These are phyloP conservation scores for Pristis pectinata DNA, from an alignment of 2,797 vertebrate genomes.

Conservation along the genomic window DNA sequence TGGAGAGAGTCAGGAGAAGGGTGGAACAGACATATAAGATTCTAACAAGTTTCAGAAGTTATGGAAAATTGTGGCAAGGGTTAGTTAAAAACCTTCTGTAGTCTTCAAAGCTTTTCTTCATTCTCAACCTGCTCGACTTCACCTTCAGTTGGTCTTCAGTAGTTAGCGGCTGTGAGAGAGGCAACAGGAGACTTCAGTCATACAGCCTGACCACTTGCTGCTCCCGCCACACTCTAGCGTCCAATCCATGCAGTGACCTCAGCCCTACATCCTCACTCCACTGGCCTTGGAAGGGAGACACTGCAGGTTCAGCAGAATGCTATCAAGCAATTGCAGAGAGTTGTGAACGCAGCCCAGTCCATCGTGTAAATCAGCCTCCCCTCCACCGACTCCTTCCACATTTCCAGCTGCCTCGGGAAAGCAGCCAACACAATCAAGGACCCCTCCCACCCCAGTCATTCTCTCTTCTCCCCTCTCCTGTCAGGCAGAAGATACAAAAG, in stretches of 20 bases:
- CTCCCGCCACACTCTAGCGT: background rate
- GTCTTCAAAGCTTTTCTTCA: slow-evolving; percentile 12
- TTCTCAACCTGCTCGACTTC: background rate
- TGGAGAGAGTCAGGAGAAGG: background rate
- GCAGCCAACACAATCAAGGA: no score
- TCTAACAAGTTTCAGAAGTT: no score
- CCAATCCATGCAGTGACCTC: background rate
- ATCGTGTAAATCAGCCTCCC: no score
- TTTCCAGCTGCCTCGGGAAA: no score
- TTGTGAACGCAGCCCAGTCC: no score
- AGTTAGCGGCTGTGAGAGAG: background rate
- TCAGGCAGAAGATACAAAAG: no score
- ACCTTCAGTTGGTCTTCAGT: background rate
- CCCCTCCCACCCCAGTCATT: no score
- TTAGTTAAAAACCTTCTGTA: background rate
- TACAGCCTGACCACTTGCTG: no score
- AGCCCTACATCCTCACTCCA: background rate
- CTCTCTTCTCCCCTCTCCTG: no score
- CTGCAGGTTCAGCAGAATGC: no score
- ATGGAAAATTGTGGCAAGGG: background rate
- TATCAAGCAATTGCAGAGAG: no score
- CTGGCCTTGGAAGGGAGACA: background rate
- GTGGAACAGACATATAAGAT: background rate
- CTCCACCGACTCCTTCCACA: no score
- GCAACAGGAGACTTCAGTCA: background rate